Base-by-base conservation (phyloP, 2,888 invertebrate genomes). In the Trissolcus japonicus region DNA sequence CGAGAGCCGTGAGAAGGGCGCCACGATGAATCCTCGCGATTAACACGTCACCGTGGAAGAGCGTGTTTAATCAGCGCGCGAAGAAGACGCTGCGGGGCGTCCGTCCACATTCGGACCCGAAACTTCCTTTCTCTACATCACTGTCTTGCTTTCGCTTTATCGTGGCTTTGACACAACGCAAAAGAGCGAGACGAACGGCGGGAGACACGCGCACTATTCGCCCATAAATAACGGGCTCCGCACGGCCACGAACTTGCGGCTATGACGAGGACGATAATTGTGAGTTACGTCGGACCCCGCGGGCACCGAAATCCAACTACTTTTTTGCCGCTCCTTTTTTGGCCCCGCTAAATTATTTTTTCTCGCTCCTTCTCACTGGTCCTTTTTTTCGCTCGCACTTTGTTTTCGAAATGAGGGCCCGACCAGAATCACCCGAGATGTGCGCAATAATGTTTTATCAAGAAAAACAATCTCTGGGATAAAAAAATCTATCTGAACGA, bases 31-130 rank as follows among this genome's bases (percentile, higher is more conserved):
- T 85, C 81, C 83, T 82, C 80, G 82, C 85, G 85, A 85, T 85
- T 85, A 85, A 85, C 85, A 85, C 85, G 85, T 85, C 85, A 85
- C 81, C 82, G 85, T 84, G 83, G 85, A 85, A 83, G 85, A 85
- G 83, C 85, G 85, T 85, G 85, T 85, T 85, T 85, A 85, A 85
- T 85, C 85, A 85, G 83, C 83, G 82, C 81, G 83, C 81, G 84
- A 82, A 80, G 85, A 83, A 82, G 79, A 82, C 85, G 83, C 85
- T 82, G 84, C 85, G 83, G 85, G 85, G 85, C 85, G 85, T 85
- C 84, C 80, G 80, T 85, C 84, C 81, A 81, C 82, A 82, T 83
- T 84, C 82, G 83, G 82, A 80, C 72, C 79, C 77, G 53, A 68
- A 66, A 76, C 74, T 76, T 76, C 73, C 78, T 75, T 69, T 71